Conservation (phyloP, 2,888 invertebrate species). For the Darwinula stevensoni region DNA sequence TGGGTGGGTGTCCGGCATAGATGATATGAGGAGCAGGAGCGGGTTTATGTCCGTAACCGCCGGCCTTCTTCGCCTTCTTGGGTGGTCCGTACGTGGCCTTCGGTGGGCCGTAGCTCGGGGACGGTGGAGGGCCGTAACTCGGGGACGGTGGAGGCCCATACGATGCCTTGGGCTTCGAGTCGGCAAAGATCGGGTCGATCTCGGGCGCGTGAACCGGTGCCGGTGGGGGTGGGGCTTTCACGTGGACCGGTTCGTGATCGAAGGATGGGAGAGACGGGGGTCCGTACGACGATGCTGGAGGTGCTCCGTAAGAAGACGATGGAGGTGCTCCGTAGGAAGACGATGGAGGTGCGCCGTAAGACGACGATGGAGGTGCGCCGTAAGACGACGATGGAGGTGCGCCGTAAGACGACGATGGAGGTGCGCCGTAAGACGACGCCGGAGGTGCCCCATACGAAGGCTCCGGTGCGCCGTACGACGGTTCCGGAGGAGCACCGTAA, state of each 20-base stretch:
- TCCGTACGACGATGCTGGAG: slow-evolving; percentile 3
- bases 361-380: neutral
- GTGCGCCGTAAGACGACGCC: slow-evolving; percentile 7
- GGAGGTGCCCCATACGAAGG: slow-evolving; percentile 1
- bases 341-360: slow-evolving; percentile 6
- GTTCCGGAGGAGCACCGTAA: slow-evolving; percentile 7
- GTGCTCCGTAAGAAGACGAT: slow-evolving; percentile 5
- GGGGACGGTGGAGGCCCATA: slow-evolving; percentile 4
- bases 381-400: slow-evolving; percentile 6
- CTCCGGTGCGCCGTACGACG: slow-evolving; percentile 6
- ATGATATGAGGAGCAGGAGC: slow-evolving; percentile 13
- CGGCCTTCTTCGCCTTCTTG: slow-evolving; percentile 3
- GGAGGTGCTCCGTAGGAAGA: slow-evolving; percentile 4
- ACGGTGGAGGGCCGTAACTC: neutral
- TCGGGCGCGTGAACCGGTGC: slow-evolving; percentile 10
- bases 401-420: slow-evolving; percentile 7
- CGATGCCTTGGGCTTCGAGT: slow-evolving; percentile 7
- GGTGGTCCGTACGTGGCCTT: slow-evolving; percentile 7
- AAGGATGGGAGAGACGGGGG: slow-evolving; percentile 5
- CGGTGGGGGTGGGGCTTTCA: slow-evolving; percentile 10
- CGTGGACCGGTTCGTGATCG: slow-evolving; percentile 11
- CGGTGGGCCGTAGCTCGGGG: slow-evolving; percentile 7
- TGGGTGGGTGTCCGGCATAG: slow-evolving; percentile 15
- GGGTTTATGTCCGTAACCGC: slow-evolving; percentile 5
- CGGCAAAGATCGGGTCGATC: neutral